A percentile compares a stretch with the other conserved stretches of the same genome.
Evolutionary conservation across 92 coral and sea anemone genomes (phyloP).

Genomic region (Pocillopora meandrina): DNA sequence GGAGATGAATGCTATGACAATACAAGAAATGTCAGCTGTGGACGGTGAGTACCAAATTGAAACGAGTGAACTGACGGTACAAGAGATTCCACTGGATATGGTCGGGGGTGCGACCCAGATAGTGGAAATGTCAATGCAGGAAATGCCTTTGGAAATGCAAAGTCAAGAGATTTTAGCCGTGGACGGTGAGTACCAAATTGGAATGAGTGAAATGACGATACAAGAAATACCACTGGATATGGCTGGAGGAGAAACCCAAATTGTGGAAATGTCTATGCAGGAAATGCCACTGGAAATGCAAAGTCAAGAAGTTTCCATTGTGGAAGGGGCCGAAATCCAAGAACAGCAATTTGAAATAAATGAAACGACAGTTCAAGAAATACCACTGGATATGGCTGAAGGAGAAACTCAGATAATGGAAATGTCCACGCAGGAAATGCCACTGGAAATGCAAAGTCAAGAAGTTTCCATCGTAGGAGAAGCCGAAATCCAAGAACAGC

Average conservation of each 20-base stretch:
- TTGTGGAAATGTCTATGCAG: background rate
- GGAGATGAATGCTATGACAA: background rate
- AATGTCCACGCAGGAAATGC: slow-evolving; percentile 28
- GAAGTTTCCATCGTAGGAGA: background rate
- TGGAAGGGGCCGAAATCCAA: background rate
- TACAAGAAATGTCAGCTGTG: slow-evolving; percentile 26
- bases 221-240: slow-evolving; percentile 40
- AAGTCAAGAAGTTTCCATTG: background rate
- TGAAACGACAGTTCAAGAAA: slow-evolving; percentile 28
- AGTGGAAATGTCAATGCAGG: background rate
- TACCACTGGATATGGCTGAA: slow-evolving; percentile 43
- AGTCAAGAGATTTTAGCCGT: background rate
- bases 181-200: background rate
- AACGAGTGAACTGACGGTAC: slow-evolving; percentile 2
- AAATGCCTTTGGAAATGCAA: slow-evolving; percentile 11
- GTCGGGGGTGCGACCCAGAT: background rate
- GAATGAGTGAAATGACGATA: background rate
- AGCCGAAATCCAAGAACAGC: background rate
- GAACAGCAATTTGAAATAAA: background rate
- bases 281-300: slow-evolving; percentile 2
- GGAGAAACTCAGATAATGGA: slow-evolving; percentile 20
- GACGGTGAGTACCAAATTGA: background rate
- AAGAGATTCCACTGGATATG: background rate
- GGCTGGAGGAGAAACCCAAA: no score
- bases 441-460: slow-evolving; percentile 36